phyloP scores from a whole-genome alignment of 2,888 invertebrate genomes.

The Julus scandinavius region DNA sequence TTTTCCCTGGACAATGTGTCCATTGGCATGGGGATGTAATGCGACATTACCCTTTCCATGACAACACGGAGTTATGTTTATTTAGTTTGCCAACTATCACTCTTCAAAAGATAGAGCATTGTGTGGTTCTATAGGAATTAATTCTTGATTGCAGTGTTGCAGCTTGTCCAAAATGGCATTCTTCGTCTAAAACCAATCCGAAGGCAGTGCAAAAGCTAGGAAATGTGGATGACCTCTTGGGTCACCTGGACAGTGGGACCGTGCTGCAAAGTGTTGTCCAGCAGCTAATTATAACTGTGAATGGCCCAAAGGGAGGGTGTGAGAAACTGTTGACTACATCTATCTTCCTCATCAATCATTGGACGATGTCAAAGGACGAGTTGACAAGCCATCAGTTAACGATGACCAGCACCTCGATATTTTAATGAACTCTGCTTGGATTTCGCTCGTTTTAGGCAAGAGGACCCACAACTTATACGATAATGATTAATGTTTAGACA shows the following conservation, averaged over 20 bases:
- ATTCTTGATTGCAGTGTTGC: background rate
- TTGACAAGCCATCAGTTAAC: conserved; percentile 36
- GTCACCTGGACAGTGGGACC: background rate
- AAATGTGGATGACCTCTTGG: background rate
- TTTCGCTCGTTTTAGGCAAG: background rate
- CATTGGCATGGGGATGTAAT: no score
- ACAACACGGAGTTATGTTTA: background rate
- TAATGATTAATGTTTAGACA: conserved; percentile 43
- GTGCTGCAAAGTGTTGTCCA: background rate
- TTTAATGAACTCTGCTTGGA: conserved; percentile 40
- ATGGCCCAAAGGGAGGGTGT: conserved; percentile 37
- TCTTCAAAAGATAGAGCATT: background rate
- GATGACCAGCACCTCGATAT: conserved; percentile 17
- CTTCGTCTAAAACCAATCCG: background rate
- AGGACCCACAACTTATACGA: background rate
- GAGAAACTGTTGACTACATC: conserved; percentile 31
- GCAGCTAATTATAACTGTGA: conserved; percentile 33
- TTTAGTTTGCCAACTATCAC: background rate
- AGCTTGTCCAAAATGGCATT: background rate
- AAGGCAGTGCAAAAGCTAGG: background rate
- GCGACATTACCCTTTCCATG: no score
- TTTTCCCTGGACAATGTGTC: no score
- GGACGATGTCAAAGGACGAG: conserved; percentile 25
- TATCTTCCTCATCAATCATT: conserved; percentile 41
- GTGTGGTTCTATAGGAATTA: background rate